Evolutionary conservation across 2,888 invertebrate genomes (phyloP), one percentile per base, ranked within the genome.

Genomic region (Apodemia zela): DNA sequence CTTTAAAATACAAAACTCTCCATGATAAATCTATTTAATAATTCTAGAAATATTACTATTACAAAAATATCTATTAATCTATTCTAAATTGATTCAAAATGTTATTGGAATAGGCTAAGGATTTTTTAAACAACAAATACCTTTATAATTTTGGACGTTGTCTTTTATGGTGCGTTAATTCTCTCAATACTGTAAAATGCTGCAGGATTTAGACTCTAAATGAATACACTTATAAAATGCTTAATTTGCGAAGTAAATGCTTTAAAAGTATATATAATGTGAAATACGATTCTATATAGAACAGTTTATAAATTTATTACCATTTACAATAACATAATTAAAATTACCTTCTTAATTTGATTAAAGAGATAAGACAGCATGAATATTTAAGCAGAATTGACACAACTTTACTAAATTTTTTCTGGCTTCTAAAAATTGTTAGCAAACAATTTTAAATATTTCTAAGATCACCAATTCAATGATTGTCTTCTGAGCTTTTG

Each of bases 51-150:
- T 83, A 81, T 84, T 82, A 86, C 85, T 87, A 87, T 89, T 90
- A 90, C 79, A 90, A 91, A 91, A 89, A 90, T 90, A 90, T 89
- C 85, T 89, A 87, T 89, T 68, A n/a, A 76, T 82, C 88, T 89
- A 89, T 85, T 79, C 87, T 90, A 88, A 86, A 84, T 85, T 83
- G 87, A 82, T 81, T 75, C 78, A 85, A 84, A 84, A 77, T 78
- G 82, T 86, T 88, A 84, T 80, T 87, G 85, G 80, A 85, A 85
- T 77, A 89, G 88, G 90, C 89, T 89, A 89, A 89, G 89, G 89
- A 90, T 38, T 87, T 81, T 77, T 80, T 2, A 81, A 87, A 88
- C 90, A 88, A 87, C 89, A 89, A 83, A 89, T 89, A 89, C 89
- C 85, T 77, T 83, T 80, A 76, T 75, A 75, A 73, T 73, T 75